Base-by-base conservation (phyloP, 2,888 invertebrate genomes). In the Volucella inanis region DNA sequence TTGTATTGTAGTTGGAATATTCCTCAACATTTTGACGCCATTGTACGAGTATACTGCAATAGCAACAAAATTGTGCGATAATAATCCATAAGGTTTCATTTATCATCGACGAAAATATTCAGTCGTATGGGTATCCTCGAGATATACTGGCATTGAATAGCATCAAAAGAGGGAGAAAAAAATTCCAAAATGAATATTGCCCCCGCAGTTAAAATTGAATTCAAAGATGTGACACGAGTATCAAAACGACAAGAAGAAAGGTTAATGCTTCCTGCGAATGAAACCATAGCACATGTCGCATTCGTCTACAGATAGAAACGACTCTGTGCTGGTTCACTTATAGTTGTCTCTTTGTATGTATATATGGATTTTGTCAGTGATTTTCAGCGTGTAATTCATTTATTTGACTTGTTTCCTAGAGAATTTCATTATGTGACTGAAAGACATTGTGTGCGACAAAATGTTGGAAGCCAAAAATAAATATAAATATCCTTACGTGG, bases 31-130 rank as follows among this genome's bases (percentile, higher is more conserved):
- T 22, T 64, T 65, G 75, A 76, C 50, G 38, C 52, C 59, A 31
- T 52, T 67, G 67, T 61, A n/a, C n/a, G n/a, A n/a, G n/a, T n/a
- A 38, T n/a, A 14, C 65, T 76, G 76, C 76, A 76, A 52, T 18
- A 59, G 57, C 65, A 67, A 67, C 57, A 67, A 67, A 76, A 59
- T 59, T 39, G 62, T 62, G 31, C 45, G 67, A 67, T 59, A 76
- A 76, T 76, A 76, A 76, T 67, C 67, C 76, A 76, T 59, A 76
- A 76, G 15, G 52, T 57, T 67, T 61, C 57, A 45, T 67, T 67
- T 55, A 31, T 57, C 47, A 49, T 11, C 49, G 31, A 54, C 41
- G 31, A 31, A 6, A 31, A 6, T 31, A 6, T 31, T 4, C 31
- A 6, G 31, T 31, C 1, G 31, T 31, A 31, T 31, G 31, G 31